Evolutionary conservation across 2,113 vertebrate genomes (phyloP), one percentile per base, ranked within the genome.

Genomic region (Stigmatopora argus): DNA sequence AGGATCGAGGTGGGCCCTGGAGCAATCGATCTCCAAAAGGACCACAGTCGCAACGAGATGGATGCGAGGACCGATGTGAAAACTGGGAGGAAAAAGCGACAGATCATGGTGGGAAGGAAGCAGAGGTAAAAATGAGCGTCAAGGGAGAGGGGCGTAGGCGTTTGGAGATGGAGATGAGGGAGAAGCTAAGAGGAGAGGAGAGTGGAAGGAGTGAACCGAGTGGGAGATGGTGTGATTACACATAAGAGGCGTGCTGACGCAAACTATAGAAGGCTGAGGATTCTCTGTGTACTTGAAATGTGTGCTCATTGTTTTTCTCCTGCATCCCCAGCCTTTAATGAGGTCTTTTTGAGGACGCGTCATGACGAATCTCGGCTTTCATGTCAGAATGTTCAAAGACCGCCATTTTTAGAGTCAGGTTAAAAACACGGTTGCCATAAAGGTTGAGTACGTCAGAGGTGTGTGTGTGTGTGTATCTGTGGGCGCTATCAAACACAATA

Each of bases 181-280:
- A 81, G 81, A 84, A 81, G 74, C 72, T 82, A 85, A 82, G 85
- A 79, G 83, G 78, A 85, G 83, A 81, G 86, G 81, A 82, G 82
- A 82, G 80, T 84, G 57, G 72, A 78, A 85, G 85, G 80, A 82
- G 80, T 73, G 82, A 85, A 85, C 69, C 73, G 81, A 83, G 84
- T 86, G 84, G 87, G 84, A 81, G 87, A 84, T 73, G 79, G 79
- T 80, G 83, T 64, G 79, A 87, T 88, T 85, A 83, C 83, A 81
- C 85, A 82, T 73, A 71, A 83, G 80, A 86, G 86, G 68, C 49
- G 68, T 49, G 62, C 82, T 85, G 85, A 87, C 72, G 85, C 83
- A 86, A 81, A 78, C 83, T 71, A 79, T 52, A 57, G 71, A 71
- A 69, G 72, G 70, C 72, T 72, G 70, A 80, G 72, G 77, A 72